Evolutionary conservation across 2,113 vertebrate species (phyloP), one percentile per base, ranked within the genome.

Genomic region (Toxotes chatareus): DNA sequence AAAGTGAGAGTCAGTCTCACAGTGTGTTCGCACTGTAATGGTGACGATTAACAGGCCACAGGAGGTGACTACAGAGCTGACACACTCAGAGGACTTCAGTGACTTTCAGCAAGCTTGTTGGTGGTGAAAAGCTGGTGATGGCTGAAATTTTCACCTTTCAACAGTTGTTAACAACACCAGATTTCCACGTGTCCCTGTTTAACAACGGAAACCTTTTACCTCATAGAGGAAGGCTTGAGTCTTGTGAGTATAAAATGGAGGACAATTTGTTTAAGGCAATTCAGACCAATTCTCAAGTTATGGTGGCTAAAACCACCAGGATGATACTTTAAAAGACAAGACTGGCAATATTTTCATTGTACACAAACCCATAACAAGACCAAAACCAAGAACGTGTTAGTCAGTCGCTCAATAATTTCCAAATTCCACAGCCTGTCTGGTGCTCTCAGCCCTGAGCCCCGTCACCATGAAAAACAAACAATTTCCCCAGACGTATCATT

Each of bases 11-110:
- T 7, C 40, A n/a, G 46, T 27, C 4, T 9, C 8, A 36, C 47
- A 21, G 47, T 36, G 9, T 21, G 40, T 76, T 88, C 56, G 71
- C 36, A 38, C 60, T 0, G 4, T 17, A 44, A 57, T 47, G 32
- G 73, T 63, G 44, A 34, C 14, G 0, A 47, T 76, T 62, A 69
- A 80, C 47, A 64, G 68, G 69, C 60, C 21, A 11, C 4, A 49
- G 19, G 13, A 83, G 42, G 61, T 53, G 47, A 67, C 44, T 10
- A 6, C 19, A 0, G 17, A 51, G 62, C 51, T 62, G 55, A 51
- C 5, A 4, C 36, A 59, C 1, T 27, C 11, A 44, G 27, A 53
- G 0, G 7, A 57, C 53, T 76, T 10, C 1, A 3, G 12, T 31
- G 13, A 19, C 5, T 19, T 10, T 80, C 19, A 75, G 38, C 32